Percentiles rank a stretch among this genome's conserved stretches.
phyloP scores from a whole-genome alignment of 2,888 invertebrate genomes.

The Oxytorus armatus region DNA sequence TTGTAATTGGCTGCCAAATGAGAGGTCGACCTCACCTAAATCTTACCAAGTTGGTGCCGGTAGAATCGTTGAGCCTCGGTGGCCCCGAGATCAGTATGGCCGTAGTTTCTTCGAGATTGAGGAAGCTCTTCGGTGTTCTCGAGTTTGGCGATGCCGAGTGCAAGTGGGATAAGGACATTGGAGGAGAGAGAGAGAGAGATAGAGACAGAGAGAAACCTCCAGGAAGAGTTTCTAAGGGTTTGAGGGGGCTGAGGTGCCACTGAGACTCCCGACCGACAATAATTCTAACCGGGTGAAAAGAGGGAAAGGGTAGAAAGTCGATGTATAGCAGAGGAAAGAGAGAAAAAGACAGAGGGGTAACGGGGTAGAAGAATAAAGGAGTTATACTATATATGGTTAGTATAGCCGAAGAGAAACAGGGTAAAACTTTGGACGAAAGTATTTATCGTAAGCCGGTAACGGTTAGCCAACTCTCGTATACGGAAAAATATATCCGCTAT shows the following conservation, averaged over 20 bases:
- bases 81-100: slow-evolving; percentile 63
- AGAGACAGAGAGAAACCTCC: slow-evolving; percentile 10
- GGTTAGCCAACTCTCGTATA: slow-evolving; percentile 55
- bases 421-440: slow-evolving; percentile 58
- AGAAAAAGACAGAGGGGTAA: slow-evolving; percentile 16
- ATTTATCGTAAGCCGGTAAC: slow-evolving; percentile 65
- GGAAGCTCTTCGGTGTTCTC: slow-evolving; percentile 52
- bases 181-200: slow-evolving; percentile 3
- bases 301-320: slow-evolving; percentile 39
- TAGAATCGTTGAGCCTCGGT: slow-evolving; percentile 59
- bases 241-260: slow-evolving; percentile 50
- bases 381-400: slow-evolving; percentile 24
- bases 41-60: slow-evolving; percentile 75
- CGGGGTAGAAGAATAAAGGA: slow-evolving; percentile 41
- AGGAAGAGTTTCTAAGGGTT: slow-evolving; percentile 20
- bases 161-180: slow-evolving; percentile 32
- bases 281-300: slow-evolving; percentile 59
- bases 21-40: slow-evolving; percentile 78
- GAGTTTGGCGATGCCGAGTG: slow-evolving; percentile 47
- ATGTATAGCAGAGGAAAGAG: slow-evolving; percentile 18
- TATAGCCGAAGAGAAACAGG: slow-evolving; percentile 45
- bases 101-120: slow-evolving; percentile 61
- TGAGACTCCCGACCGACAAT: slow-evolving; percentile 61
- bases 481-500: slow-evolving; percentile 37
- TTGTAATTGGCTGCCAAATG: slow-evolving; percentile 82